A percentile compares a stretch with the other conserved stretches of the same genome.
Evolutionary conservation across 2,797 vertebrate genomes (phyloP).

Genomic region (Gymnocypris eckloni): DNA sequence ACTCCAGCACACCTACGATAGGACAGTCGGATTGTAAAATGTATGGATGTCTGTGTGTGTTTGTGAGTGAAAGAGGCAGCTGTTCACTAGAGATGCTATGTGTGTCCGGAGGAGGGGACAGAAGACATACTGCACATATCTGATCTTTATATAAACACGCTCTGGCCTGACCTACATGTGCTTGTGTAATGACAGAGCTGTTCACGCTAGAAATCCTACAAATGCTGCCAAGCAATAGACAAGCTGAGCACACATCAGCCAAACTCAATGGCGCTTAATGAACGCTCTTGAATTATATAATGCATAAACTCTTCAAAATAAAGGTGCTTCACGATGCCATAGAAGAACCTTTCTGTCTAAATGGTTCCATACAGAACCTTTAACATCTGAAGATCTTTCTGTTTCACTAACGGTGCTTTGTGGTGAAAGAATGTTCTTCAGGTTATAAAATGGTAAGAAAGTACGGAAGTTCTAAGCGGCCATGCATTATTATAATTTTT

Average conservation of each 20-base stretch:
- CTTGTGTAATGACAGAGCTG: slow-evolving; percentile 15
- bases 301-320: too few species aligned
- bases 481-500: too few species aligned
- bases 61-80: slow-evolving; percentile 64
- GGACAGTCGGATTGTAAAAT: neutral
- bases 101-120: slow-evolving; percentile 40
- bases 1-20: neutral
- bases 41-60: slow-evolving; percentile 6
- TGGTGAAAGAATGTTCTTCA: too few species aligned
- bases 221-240: neutral
- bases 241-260: neutral
- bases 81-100: slow-evolving; percentile 56
- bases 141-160: slow-evolving; percentile 61
- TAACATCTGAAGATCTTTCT: too few species aligned
- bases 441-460: too few species aligned
- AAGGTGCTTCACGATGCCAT: too few species aligned
- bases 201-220: neutral
- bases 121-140: slow-evolving; percentile 43
- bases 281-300: neutral
- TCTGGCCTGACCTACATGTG: slow-evolving; percentile 59
- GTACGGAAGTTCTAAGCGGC: too few species aligned
- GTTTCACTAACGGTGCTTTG: too few species aligned
- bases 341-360: too few species aligned
- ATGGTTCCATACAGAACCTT: too few species aligned
- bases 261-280: neutral